A percentile compares a stretch with the other conserved stretches of the same genome.
Evolutionary conservation across 1,140 invertebrate genomes (phyloP).

Genomic region (Protaetia brevitarsis): DNA sequence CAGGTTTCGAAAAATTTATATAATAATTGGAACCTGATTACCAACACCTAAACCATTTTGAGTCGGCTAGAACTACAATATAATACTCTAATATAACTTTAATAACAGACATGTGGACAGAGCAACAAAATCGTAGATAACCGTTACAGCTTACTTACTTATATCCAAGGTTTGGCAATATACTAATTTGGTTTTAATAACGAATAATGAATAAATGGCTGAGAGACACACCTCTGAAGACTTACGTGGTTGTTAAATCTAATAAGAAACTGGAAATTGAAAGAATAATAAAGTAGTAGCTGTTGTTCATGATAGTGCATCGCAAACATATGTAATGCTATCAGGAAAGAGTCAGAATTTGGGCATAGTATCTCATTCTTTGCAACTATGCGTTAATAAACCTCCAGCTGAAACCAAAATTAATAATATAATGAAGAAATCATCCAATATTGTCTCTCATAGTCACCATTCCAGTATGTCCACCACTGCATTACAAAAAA

Average conservation of each 20-base stretch:
- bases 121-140: conserved; percentile 10
- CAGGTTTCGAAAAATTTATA: conserved; percentile 1
- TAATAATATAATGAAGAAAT: background rate
- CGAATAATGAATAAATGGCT: background rate
- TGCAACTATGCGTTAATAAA: conserved; percentile 17
- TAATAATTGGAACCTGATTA: background rate
- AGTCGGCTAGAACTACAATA: background rate
- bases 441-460: background rate
- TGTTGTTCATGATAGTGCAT: conserved; percentile 12
- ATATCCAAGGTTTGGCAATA: background rate
- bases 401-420: background rate
- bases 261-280: background rate
- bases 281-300: conserved; percentile 1
- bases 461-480: background rate
- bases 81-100: background rate
- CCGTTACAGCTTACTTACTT: background rate
- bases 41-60: background rate
- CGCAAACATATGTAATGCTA: background rate
- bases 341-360: background rate
- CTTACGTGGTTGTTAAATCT: background rate
- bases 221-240: background rate
- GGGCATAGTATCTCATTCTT: background rate
- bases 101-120: conserved; percentile 6
- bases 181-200: background rate
- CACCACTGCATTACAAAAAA: background rate